A percentile compares a stretch with the other conserved stretches of the same genome.
Conservation (phyloP, 2,113 vertebrate genomes). For the Sapayoa aenigma region DNA sequence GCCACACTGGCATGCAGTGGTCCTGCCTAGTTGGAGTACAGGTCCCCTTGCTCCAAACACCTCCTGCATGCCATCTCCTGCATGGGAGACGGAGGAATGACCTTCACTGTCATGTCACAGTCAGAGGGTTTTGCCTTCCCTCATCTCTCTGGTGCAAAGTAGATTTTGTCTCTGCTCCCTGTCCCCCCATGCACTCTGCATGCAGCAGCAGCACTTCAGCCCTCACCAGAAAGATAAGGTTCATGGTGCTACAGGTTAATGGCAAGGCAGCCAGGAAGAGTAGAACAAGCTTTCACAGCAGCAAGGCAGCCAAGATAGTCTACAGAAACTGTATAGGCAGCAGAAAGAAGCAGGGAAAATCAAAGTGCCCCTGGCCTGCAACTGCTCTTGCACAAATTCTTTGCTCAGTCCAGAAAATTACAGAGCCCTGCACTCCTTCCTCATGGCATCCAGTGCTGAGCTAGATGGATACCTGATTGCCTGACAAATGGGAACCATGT, state of each 20-base stretch:
- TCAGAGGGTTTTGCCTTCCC: neutral
- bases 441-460: conserved; percentile 38
- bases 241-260: neutral
- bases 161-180: neutral
- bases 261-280: conserved; percentile 37
- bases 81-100: neutral
- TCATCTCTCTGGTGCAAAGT: neutral
- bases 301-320: conserved; percentile 50
- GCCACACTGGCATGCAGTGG: neutral
- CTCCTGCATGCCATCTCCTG: neutral
- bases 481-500: conserved; percentile 54
- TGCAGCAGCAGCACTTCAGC: conserved; percentile 12
- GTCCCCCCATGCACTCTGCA: neutral
- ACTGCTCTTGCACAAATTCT: conserved; percentile 47
- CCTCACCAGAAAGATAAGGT: neutral
- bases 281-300: conserved; percentile 26
- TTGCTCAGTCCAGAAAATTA: conserved; percentile 50
- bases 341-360: conserved; percentile 48
- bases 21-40: conserved; percentile 4
- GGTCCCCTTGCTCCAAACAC: neutral
- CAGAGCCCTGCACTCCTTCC: conserved; percentile 30
- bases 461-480: conserved; percentile 31
- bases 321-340: conserved; percentile 39
- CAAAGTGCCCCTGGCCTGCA: conserved; percentile 46
- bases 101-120: neutral